Conservation (phyloP, 2,797 vertebrate genomes). For the Chelidonichthys spinosus region DNA sequence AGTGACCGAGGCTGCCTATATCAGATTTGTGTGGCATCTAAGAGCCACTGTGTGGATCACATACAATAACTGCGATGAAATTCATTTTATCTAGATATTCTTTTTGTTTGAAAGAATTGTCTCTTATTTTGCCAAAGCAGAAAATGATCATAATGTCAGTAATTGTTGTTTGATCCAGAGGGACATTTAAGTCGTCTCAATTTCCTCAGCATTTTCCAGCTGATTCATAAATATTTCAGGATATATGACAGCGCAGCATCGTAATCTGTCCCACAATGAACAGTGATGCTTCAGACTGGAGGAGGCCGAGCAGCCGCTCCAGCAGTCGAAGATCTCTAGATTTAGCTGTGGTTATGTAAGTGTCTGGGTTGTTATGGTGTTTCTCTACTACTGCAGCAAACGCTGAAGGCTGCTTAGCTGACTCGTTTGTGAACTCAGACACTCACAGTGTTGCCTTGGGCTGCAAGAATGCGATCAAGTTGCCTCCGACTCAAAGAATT, state of each 20-base stretch:
- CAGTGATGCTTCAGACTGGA: conserved; percentile 36
- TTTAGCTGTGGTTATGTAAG: conserved; percentile 70
- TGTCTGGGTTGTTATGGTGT: conserved; percentile 64
- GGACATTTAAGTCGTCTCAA: conserved; percentile 6
- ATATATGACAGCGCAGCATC: conserved; percentile 13
- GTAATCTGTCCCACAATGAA: conserved; percentile 17
- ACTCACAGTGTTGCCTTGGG: conserved; percentile 4
- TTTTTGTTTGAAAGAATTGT: background rate
- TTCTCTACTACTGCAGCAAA: conserved; percentile 56
- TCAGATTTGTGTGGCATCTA: conserved; percentile 24
- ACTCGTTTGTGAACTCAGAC: conserved; percentile 41
- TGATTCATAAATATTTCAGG: conserved; percentile 28
- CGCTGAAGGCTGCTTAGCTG: conserved; percentile 53
- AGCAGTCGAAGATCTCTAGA: conserved; percentile 47
- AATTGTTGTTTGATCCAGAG: conserved; percentile 11
- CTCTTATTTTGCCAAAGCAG: background rate
- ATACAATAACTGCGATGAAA: too few species aligned
- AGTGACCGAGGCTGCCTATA: conserved; percentile 11
- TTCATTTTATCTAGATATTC: background rate
- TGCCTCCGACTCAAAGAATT: background rate
- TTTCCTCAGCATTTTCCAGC: conserved; percentile 44
- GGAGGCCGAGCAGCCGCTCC: conserved; percentile 47
- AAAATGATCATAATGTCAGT: conserved; percentile 25
- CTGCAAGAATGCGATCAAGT: conserved; percentile 10
- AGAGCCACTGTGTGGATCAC: conserved; percentile 8